Conservation (phyloP, 2,888 invertebrate species). For the Eupithecia vulgata region DNA sequence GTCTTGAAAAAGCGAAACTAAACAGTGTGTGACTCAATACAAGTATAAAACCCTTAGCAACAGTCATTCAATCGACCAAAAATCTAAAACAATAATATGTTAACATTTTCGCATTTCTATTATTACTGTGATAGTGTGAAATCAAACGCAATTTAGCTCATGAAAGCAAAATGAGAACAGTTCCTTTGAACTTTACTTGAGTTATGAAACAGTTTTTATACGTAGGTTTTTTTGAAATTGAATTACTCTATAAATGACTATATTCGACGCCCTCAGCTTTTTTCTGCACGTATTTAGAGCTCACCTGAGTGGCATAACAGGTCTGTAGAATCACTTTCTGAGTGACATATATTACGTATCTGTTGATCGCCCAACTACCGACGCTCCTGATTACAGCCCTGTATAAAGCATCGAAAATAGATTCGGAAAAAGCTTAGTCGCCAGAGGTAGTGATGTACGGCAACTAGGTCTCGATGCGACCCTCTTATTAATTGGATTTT, state of each 20-base stretch:
- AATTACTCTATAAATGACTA: not conserved
- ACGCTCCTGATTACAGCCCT: constrained; percentile 13
- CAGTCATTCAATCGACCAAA: too few species aligned
- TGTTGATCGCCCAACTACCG: not conserved
- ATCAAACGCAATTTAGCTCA: too few species aligned
- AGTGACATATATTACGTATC: not conserved
- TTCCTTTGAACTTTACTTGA: too few species aligned
- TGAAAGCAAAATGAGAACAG: too few species aligned
- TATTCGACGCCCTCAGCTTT: not conserved
- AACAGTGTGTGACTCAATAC: too few species aligned
- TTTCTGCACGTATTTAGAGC: not conserved
- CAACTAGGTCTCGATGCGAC: constrained; percentile 20
- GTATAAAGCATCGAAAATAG: constrained; percentile 22
- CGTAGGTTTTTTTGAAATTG: too few species aligned
- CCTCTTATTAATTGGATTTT: constrained; percentile 31
- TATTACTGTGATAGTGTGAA: not conserved
- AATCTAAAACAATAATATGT: too few species aligned
- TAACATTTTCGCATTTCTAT: not conserved
- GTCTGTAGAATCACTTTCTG: not conserved
- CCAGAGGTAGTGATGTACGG: constrained; percentile 54
- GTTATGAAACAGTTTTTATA: too few species aligned
- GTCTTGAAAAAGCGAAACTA: too few species aligned
- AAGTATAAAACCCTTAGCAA: too few species aligned
- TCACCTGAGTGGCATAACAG: not conserved
- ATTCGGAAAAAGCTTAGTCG: constrained; percentile 45